phyloP scores from a whole-genome alignment of 2,113 vertebrate species.

The Nothobranchius kuhntae region DNA sequence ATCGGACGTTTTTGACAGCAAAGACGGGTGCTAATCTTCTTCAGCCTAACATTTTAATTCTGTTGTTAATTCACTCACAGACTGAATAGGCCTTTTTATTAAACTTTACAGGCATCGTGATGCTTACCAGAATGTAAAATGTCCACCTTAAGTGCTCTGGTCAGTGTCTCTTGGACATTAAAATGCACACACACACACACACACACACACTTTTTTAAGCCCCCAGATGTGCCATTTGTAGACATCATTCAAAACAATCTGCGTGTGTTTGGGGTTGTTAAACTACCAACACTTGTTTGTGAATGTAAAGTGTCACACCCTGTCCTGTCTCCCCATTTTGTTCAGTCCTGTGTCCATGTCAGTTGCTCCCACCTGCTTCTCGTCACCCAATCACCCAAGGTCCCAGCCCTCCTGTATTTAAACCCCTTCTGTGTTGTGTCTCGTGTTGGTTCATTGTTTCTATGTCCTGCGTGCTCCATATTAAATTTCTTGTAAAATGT shows the following conservation, averaged over 20 bases:
- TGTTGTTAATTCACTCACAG: conserved; percentile 60
- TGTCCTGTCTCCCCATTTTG: too few species aligned
- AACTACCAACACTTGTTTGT: conserved; percentile 16
- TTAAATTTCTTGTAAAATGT: too few species aligned
- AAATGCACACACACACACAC: conserved; percentile 1
- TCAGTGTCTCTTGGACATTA: conserved; percentile 15
- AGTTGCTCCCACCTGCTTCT: too few species aligned
- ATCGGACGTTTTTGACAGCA: conserved; percentile 32
- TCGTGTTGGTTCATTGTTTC: too few species aligned
- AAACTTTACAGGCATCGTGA: conserved; percentile 29
- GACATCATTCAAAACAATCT: neutral
- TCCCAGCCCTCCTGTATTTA: too few species aligned
- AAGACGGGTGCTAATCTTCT: conserved; percentile 58
- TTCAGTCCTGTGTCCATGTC: too few species aligned
- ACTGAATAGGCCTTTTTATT: conserved; percentile 45
- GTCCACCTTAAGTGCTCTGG: conserved; percentile 20
- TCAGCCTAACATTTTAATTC: conserved; percentile 59
- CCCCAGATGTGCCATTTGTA: neutral
- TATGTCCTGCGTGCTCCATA: too few species aligned
- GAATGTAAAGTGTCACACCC: neutral
- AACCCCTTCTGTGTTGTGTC: too few species aligned
- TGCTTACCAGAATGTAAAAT: conserved; percentile 36
- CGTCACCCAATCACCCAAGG: too few species aligned
- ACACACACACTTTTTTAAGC: neutral
- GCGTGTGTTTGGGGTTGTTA: conserved; percentile 4